Evolutionary conservation across 2,888 invertebrate species (phyloP), one percentile per base, ranked within the genome.

Genomic region (Eupithecia subumbrata): DNA sequence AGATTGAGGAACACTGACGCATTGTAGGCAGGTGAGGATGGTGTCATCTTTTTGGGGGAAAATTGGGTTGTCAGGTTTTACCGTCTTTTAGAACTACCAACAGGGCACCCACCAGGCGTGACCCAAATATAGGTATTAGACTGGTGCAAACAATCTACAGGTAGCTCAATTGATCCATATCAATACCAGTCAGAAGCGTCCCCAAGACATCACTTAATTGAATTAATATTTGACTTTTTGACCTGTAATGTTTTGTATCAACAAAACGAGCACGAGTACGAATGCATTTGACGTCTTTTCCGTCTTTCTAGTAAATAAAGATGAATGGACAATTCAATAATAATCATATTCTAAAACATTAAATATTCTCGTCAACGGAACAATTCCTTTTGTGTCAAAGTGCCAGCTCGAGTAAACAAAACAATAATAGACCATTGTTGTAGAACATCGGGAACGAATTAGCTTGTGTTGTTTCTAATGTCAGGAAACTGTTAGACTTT

Each of bases 1-100:
- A 40, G 64, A 64, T 85, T 84, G 48, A 34, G 64, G 64, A 64
- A 34, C 34, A 18, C 16, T 64, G 64, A 64, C 34, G 14, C 64
- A 64, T 18, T 5, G 25, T n/a, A n/a, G n/a, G n/a, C n/a, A 60
- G 60, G 60, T 60, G 22, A 56, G 22, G 60, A 25, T 60, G 60
- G 60, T 60, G 60, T 60, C 60, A 56, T 56, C 56, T 22, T 60
- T n/a, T 25, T 60, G 25, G 25, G 12, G 25, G 25, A 25, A 14
- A 60, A 60, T 22, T 60, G 60, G 5, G 5, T 60, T 25, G 25
- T 60, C 0, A 56, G 11, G 11, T 56, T 52, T 22, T 11, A 48
- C 18, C 18, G 8, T 48, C 5, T n/a, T 48, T 18, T 48, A 18
- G 4, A 48, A 18, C 18, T 14, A 16, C 45, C 45, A 18, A 18